Base-by-base conservation (phyloP, 2,888 invertebrate genomes). In the Xanthia icteritia region DNA sequence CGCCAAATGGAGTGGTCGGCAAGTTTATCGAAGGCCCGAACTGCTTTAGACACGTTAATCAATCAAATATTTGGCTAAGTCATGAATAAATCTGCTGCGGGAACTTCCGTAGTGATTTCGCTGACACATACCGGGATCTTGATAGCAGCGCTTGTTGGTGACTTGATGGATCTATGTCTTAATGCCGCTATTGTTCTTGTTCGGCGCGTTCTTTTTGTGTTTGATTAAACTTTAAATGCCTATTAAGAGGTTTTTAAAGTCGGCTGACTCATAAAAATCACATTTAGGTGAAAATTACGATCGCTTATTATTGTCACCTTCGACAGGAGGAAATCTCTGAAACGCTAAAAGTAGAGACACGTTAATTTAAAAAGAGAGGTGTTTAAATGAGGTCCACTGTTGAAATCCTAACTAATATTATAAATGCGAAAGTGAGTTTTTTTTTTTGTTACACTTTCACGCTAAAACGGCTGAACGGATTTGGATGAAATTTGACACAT, bases 51-150 rank as follows among this genome's bases (percentile, higher is more conserved):
- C 94, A 91, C 87, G 89, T 93, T 93, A 93, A 96, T 96, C 96
- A 96, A 96, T 96, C 96, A 96, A 96, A 95, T 95, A 95, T 95
- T 93, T 92, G 93, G 93, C 91, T 86, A 92, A 94, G 94, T 95
- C 95, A 95, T 94, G 95, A 95, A 95, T 95, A 95, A 95, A 95
- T 95, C 94, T 92, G 88, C 71, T 85, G 84, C 61, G 89, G 91
- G 91, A 93, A 91, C 90, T 91, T 93, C 83, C 86, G 77, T 69
- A 76, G 87, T 82, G 86, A 83, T 76, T 89, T 58, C 75, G 89
- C 89, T 89, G 88, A 86, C 86, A 80, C 89, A 84, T 51, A 66
- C 39, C 86, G 77, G 84, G 83, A 88, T 87, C 87, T 86, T 83
- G 85, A 87, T 88, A 70, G 83, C 68, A 73, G 83, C 66, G 76